phyloP scores from a whole-genome alignment of 2,797 vertebrate genomes.

The Scolopax rusticola region DNA sequence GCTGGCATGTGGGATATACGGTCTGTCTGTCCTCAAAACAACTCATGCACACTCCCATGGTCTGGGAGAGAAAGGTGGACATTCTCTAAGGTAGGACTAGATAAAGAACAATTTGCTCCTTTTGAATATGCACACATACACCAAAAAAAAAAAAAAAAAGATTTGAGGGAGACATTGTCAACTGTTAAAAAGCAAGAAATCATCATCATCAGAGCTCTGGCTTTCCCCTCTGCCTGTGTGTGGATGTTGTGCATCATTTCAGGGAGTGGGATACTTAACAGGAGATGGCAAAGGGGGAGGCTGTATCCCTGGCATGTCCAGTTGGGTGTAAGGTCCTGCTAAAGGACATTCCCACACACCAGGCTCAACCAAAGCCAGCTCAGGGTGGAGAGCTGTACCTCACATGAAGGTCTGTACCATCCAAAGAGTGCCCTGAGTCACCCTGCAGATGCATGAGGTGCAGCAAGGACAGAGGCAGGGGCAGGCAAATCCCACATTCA shows the following conservation, averaged over 20 bases:
- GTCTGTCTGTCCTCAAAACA: background rate
- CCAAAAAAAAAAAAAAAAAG: background rate
- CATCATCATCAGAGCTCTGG: background rate
- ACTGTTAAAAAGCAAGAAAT: background rate
- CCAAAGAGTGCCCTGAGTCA: background rate
- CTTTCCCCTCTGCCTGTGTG: background rate
- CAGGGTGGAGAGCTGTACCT: background rate
- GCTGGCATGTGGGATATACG: background rate
- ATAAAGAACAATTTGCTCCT: background rate
- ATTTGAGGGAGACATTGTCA: background rate
- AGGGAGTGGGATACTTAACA: background rate
- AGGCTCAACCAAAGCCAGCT: background rate
- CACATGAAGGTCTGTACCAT: background rate
- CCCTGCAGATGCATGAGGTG: rapidly evolving
- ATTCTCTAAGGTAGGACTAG: background rate
- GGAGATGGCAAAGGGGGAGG: background rate
- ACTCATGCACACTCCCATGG: too few relatives aligned
- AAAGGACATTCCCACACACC: background rate
- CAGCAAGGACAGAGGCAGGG: background rate
- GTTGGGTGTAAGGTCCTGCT: background rate
- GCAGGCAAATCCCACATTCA: background rate
- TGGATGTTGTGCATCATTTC: background rate
- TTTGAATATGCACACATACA: background rate
- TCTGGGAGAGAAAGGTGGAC: background rate
- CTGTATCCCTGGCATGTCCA: background rate